These are phyloP conservation scores for Cardiocondyla obscurior DNA, from an alignment of 1,140 invertebrate species.

Conservation along the genomic window DNA sequence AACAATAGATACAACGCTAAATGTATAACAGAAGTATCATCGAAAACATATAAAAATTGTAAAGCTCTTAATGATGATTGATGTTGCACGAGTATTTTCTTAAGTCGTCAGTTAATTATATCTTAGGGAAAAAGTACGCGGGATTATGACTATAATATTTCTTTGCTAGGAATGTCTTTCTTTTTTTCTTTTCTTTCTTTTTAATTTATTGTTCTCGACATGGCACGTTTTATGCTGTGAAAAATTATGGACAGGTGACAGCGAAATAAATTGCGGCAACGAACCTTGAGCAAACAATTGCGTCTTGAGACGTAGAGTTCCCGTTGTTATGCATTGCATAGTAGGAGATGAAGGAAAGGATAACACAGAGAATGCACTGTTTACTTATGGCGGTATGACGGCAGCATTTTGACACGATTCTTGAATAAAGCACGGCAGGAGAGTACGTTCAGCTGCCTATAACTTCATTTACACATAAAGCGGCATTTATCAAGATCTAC, in stretches of 20 bases:
- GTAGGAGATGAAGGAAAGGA: conserved; percentile 50
- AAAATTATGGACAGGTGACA: conserved; percentile 55
- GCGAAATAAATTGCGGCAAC: conserved; percentile 46
- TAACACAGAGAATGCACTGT: conserved; percentile 54
- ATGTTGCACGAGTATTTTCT: neutral
- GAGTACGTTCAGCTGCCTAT: conserved; percentile 30
- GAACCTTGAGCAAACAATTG: conserved; percentile 47
- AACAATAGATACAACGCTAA: neutral
- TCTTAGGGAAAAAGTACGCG: neutral
- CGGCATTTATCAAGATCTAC: conserved; percentile 29
- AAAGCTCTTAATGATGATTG: neutral
- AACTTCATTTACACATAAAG: conserved; percentile 47
- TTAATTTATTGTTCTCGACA: conserved; percentile 33
- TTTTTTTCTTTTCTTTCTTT: no score
- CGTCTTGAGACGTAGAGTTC: conserved; percentile 41
- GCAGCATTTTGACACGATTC: conserved; percentile 49
- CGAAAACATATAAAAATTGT: neutral
- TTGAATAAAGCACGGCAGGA: conserved; percentile 29
- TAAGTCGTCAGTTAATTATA: conserved; percentile 25
- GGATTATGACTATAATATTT: neutral
- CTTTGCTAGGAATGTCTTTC: neutral
- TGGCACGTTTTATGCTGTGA: conserved; percentile 16
- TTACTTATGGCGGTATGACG: conserved; percentile 36
- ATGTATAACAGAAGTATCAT: neutral
- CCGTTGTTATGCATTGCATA: conserved; percentile 50